Percentiles rank a stretch among this genome's conserved stretches.
These are phyloP conservation scores for Ptilodon capucinus DNA, from an alignment of 2,888 invertebrate species.

Conservation along the genomic window DNA sequence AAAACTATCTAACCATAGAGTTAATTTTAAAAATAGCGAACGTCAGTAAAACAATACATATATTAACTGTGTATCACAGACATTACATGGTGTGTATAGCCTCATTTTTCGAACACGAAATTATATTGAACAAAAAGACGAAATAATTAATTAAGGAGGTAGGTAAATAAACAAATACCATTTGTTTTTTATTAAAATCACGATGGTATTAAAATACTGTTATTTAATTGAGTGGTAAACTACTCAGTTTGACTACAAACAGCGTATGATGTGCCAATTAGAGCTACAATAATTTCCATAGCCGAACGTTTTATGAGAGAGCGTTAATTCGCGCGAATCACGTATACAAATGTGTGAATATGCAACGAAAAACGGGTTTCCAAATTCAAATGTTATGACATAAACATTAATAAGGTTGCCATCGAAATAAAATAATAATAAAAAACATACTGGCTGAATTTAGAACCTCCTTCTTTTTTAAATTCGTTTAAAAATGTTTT, in stretches of 20 bases:
- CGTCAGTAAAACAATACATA: neutral
- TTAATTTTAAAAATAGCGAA: neutral
- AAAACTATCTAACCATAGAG: neutral
- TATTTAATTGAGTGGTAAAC: conserved; percentile 37
- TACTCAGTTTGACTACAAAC: conserved; percentile 7
- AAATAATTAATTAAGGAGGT: neutral
- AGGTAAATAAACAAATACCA: too few species aligned
- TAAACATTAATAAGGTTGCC: neutral
- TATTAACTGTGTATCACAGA: neutral
- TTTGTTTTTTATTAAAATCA: neutral
- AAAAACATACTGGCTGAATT: conserved; percentile 3
- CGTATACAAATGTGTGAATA: conserved; percentile 33
- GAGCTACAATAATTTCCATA: conserved; percentile 65
- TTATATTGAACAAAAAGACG: too few species aligned
- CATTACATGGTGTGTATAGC: neutral
- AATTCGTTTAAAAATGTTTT: too few species aligned
- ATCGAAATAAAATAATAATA: conserved; percentile 1
- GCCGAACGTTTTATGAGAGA: conserved; percentile 46
- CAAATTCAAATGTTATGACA: neutral
- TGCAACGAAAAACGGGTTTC: conserved; percentile 13
- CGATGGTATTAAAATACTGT: neutral
- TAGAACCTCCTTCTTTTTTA: too few species aligned
- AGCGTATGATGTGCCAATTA: conserved; percentile 71
- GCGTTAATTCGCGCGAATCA: conserved; percentile 67
- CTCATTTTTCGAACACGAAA: conserved; percentile 1